Evolutionary conservation across 2,797 vertebrate species (phyloP).

Genomic region (Natrix natrix): DNA sequence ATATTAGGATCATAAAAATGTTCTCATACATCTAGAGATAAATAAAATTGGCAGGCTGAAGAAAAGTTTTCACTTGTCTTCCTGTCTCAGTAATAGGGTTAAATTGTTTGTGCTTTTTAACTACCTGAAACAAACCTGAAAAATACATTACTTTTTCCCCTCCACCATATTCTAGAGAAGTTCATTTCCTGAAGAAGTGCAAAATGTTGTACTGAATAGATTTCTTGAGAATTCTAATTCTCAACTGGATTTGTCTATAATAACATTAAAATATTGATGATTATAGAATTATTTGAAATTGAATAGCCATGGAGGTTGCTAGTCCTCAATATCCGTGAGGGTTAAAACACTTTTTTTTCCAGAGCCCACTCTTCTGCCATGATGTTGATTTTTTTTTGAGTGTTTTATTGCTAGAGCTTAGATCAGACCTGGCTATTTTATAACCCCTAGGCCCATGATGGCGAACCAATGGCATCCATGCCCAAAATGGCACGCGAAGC

Average conservation of each 20-base stretch:
- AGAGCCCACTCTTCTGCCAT: not conserved
- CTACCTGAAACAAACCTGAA: not conserved
- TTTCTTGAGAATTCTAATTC: not conserved
- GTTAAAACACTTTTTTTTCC: not conserved
- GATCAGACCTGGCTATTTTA: not conserved
- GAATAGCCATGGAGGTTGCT: not conserved
- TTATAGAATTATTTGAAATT: not conserved
- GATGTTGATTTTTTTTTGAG: not conserved
- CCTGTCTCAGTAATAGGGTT: not conserved
- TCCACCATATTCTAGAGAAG: not conserved
- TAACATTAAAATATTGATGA: not conserved
- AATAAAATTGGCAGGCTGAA: not conserved
- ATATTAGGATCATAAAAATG: not conserved
- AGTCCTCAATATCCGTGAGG: not conserved
- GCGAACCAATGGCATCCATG: too few relatives aligned
- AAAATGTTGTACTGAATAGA: not conserved
- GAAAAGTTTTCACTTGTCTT: not conserved
- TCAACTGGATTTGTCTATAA: not conserved
- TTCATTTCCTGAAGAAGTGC: not conserved
- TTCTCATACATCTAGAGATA: not conserved
- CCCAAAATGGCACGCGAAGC: too few relatives aligned
- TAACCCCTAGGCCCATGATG: too few relatives aligned
- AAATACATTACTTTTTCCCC: not conserved
- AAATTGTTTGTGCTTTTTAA: not conserved
- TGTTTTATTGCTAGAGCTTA: not conserved